phyloP scores from a whole-genome alignment of 2,888 invertebrate species.

The Lottia scabra region DNA sequence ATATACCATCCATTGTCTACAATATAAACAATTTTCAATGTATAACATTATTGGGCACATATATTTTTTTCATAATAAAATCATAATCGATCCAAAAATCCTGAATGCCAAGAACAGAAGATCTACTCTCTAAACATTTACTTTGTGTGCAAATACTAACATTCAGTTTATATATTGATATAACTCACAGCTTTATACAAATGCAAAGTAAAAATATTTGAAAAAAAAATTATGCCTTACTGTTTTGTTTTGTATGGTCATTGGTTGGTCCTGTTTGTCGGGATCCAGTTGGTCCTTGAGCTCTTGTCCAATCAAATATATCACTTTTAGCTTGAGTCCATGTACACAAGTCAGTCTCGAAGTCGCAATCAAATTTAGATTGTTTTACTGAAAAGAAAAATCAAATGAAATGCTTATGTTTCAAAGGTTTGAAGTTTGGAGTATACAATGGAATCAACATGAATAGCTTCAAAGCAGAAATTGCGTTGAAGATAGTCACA shows the following conservation, averaged over 20 bases:
- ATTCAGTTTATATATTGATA: no score
- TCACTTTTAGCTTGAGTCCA: constrained; percentile 53
- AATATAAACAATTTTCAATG: constrained; percentile 1
- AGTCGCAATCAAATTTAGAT: constrained; percentile 52
- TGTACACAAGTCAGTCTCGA: constrained; percentile 51
- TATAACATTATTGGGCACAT: not conserved
- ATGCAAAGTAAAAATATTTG: not conserved
- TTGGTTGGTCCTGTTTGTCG: constrained; percentile 48
- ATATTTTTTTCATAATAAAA: not conserved
- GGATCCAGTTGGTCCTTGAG: constrained; percentile 50
- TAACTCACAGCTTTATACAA: no score
- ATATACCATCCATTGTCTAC: constrained; percentile 56
- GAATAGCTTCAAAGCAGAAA: no score
- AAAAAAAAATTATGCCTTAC: constrained; percentile 28
- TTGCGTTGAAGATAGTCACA: no score
- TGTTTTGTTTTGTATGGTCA: constrained; percentile 57
- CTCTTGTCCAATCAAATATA: constrained; percentile 54
- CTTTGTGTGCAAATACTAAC: no score
- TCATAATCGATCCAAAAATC: no score
- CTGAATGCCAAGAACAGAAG: no score
- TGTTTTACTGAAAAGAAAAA: constrained; percentile 38
- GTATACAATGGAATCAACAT: no score
- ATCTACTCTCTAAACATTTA: no score
- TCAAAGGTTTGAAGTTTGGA: no score
- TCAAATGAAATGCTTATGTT: not conserved